Base-by-base conservation (phyloP, 2,797 vertebrate genomes). In the Enteromius viviparus region DNA sequence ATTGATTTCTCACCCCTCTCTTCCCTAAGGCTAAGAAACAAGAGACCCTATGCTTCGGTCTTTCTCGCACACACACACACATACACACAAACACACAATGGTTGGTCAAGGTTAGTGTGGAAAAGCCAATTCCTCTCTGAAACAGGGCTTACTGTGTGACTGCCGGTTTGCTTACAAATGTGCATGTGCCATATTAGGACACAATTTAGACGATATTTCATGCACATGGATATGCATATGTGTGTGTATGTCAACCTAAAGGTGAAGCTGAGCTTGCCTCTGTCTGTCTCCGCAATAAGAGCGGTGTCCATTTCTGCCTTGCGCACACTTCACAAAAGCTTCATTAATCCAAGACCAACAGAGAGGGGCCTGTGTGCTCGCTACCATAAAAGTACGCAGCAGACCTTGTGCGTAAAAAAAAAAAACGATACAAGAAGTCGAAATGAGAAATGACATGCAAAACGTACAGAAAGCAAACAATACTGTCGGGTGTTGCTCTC, bases 281-380 rank as follows among this genome's bases (percentile, higher is more conserved):
- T 83, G 83, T 83, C 65, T 82, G 81, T 65, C 75, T 37, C 80
- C 88, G 88, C 89, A 90, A 90, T 91, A 87, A 89, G 70, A 84
- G 88, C 10, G 88, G 93, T 93, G 85, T 94, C 91, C 85, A 92
- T 93, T 94, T 94, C 92, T 93, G 92, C 93, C 60, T 45, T 23
- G 78, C 82, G 90, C 86, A 93, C 92, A 92, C 87, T 92, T 92
- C 88, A 91, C 88, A 91, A 87, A 90, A 87, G 87, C 87, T 89
- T 84, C 64, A 82, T 89, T 85, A 90, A 87, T 45, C 62, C 89
- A 86, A n/a, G 85, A 81, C 79, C 83, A 85, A 83, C 21, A 58
- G 80, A 76, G 66, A 26, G 81, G n/a, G 11, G 62, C 55, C 82
- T 77, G 62, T 87, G 15, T 64, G 80, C 40, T 37, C 55, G n/a